These are phyloP conservation scores for Luidia sarsii DNA, from an alignment of 53 echinoderm and acorn worm genomes.

Conservation along the genomic window DNA sequence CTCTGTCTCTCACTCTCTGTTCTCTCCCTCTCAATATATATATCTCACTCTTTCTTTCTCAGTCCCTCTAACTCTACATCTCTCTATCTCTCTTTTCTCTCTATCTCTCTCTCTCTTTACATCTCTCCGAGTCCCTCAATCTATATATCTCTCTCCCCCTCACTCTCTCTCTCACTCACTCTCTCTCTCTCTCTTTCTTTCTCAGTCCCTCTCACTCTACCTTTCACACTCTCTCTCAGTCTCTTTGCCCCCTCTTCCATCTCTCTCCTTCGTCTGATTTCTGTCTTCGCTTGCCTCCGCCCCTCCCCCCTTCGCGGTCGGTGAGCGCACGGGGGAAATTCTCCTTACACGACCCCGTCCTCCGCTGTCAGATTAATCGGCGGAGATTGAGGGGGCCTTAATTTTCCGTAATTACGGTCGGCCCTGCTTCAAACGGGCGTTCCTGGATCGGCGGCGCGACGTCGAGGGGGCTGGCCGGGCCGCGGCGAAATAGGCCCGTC, in stretches of 20 bases:
- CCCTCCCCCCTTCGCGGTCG: conserved; percentile 19
- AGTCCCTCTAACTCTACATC: neutral
- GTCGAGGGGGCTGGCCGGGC: conserved; percentile 16
- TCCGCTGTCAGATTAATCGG: conserved; percentile 53
- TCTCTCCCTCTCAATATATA: too few relatives aligned
- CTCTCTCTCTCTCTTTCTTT: too few relatives aligned
- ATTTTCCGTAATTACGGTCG: conserved; percentile 59
- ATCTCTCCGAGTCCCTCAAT: too few relatives aligned
- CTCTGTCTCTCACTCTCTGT: too few relatives aligned
- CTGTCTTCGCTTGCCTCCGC: too few relatives aligned
- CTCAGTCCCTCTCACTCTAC: neutral
- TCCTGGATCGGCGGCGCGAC: conserved; percentile 35
- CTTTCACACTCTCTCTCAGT: too few relatives aligned
- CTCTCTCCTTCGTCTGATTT: neutral
- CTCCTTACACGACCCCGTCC: conserved; percentile 54
- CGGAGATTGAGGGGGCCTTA: conserved; percentile 56
- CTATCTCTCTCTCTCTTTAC: too few relatives aligned
- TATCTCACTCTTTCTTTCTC: neutral
- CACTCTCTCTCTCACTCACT: too few relatives aligned
- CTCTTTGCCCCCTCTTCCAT: too few relatives aligned
- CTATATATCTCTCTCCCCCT: too few relatives aligned
- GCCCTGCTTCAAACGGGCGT: conserved; percentile 51
- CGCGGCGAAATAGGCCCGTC: conserved; percentile 40
- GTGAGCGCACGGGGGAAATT: conserved; percentile 43
- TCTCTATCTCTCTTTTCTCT: too few relatives aligned